Evolutionary conservation across 2,888 invertebrate species (phyloP).

Genomic region (Torymus aiolomorphi): DNA sequence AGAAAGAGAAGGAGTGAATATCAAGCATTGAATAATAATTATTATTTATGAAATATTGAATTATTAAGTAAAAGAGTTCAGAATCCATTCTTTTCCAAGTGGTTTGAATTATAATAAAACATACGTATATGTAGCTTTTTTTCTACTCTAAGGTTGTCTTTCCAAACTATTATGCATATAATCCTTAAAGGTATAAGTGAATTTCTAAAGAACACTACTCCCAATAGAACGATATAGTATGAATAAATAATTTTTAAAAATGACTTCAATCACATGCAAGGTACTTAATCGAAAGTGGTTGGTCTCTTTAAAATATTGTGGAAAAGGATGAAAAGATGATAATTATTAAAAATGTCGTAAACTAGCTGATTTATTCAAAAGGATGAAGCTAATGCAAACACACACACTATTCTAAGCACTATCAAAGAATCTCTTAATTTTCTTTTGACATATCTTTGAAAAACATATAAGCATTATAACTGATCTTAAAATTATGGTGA

Average conservation of each 20-base stretch:
- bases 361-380: constrained; percentile 31
- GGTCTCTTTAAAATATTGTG: constrained; percentile 34
- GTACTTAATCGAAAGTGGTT: constrained; percentile 34
- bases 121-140: constrained; percentile 30
- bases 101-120: constrained; percentile 36
- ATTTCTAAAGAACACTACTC: constrained; percentile 43
- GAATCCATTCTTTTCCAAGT: constrained; percentile 51
- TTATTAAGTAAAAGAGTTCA: constrained; percentile 50
- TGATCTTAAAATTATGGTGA: constrained; percentile 27
- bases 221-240: constrained; percentile 32
- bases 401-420: constrained; percentile 47
- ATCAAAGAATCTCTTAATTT: constrained; percentile 19
- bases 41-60: constrained; percentile 53
- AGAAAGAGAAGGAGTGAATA: constrained; percentile 76
- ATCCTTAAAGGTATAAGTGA: constrained; percentile 22
- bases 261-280: constrained; percentile 47
- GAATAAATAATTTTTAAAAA: constrained; percentile 25
- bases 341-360: constrained; percentile 42
- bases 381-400: constrained; percentile 53
- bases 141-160: constrained; percentile 46
- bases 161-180: constrained; percentile 34
- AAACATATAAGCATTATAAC: constrained; percentile 35
- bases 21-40: constrained; percentile 69
- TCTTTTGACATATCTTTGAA: constrained; percentile 7
- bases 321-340: constrained; percentile 46